Base-by-base conservation (phyloP, 92 coral and sea anemone species). In the Pocillopora grandis region DNA sequence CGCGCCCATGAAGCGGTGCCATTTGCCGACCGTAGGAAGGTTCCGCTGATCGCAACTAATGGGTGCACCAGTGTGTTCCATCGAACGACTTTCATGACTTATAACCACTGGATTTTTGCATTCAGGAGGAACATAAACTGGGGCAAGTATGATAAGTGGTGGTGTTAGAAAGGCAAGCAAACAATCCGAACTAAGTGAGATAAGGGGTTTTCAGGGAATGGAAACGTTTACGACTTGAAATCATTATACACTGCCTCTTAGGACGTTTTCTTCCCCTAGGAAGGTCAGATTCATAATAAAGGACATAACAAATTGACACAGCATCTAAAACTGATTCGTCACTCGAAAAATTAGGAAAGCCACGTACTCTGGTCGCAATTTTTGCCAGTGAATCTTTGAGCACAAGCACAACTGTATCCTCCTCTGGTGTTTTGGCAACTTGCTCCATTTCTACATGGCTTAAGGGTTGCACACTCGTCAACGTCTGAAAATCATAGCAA, bases 1-100 rank as follows among this genome's bases (percentile, higher is more conserved):
- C 2, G 82, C 88, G 18, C 88, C 88, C 81, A 69, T 49, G 70
- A 84, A 84, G 10, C 88, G 88, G 21, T 84, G 77, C 88, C 88
- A 84, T 14, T 76, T 76, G 21, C 65, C 80, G 75, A 74, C 74
- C n/a, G 83, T 84, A 7, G 83, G 68, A 14, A 84, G 76, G 19
- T 84, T 23, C 18, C 70, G 66, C 64, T 58, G 83, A 61, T 84
- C 88, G 72, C 88, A 84, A 17, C 1, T 0, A 19, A 18, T 15
- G 15, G 11, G 13, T 18, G 70, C 77, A 5, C 60, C 60, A 0
- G 9, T 16, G 59, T 64, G 33, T 49, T 63, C 37, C 37, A 37
- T 77, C 15, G 88, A 84, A 15, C 88, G 88, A 10, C 65, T 70
- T 21, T 4, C 21, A 21, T 84, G 83, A 16, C 62, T 77, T 18